Evolutionary conservation across 2,888 invertebrate species (phyloP), one percentile per base, ranked within the genome.

Genomic region (Caenorhabditis sp.): DNA sequence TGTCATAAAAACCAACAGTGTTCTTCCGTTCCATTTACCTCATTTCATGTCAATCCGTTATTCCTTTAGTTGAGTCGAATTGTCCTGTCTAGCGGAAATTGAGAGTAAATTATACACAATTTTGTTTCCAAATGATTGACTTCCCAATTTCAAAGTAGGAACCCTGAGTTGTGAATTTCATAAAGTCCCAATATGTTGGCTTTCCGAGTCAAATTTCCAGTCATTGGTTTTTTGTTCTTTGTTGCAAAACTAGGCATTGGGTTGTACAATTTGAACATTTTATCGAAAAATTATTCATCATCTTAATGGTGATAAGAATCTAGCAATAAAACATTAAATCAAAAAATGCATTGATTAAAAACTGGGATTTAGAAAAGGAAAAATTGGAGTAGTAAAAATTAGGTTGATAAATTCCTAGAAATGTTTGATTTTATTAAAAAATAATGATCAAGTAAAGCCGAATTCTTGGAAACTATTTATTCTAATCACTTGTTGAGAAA

Each of bases 31-130:
- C 37, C 51, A 13, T 15, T 40, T 40, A 1, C 26, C 15, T 26
- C 18, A 28, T 28, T 51, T 53, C 28, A 40, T 18, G 40, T 26
- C 4, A 26, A 53, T 53, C 18, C 20, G 37, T 32, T 4, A 6
- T 9, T 6, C 9, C 5, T 32, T 32, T 9, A 32, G 22, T 24
- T 6, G 20, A 47, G n/a, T n/a, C n/a, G 26, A 47, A 53, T 61
- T 70, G 60, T 35, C 51, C 60, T 53, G 26, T 70, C 70, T 70
- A 61, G 70, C 70, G 70, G 61, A 61, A 70, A 53, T 60, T 13
- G 37, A 28, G 22, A 20, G 35, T 28, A 37, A 61, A 53, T 70
- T 40, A 60, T 70, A n/a, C 40, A 40, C 20, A 35, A 15, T 4
- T 4, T 32, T 20, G 3, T 28, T 70, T 70, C 61, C 55, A 37